These are phyloP conservation scores for Rhodeus uyekii DNA, from an alignment of 2,797 vertebrate genomes.

Conservation along the genomic window DNA sequence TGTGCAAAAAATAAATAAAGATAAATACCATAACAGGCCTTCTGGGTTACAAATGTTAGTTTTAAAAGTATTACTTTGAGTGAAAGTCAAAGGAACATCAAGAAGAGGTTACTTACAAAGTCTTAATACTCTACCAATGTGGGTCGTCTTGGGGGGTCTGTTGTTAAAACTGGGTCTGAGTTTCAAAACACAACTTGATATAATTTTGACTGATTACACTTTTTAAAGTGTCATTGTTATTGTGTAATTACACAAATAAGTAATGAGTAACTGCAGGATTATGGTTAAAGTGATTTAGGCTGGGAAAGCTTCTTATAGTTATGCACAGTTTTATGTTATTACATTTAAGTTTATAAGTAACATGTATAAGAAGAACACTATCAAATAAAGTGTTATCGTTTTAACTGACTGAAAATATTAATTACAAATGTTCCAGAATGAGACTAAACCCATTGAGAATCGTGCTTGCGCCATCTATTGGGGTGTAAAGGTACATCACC, in stretches of 20 bases:
- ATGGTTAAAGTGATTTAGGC: neutral
- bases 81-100: neutral
- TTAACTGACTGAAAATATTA: neutral
- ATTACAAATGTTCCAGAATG: neutral
- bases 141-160: neutral
- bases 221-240: neutral
- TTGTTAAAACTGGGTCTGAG: neutral
- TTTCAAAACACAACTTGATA: neutral
- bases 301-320: neutral
- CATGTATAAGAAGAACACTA: neutral
- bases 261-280: neutral
- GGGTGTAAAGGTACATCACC: neutral
- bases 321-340: neutral
- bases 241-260: neutral
- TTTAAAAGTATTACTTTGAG: neutral
- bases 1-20: neutral
- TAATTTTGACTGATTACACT: neutral
- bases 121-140: neutral
- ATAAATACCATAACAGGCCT: neutral
- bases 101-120: neutral
- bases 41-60: neutral
- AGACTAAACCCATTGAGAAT: slow-evolving; percentile 4
- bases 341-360: neutral
- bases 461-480: slow-evolving; percentile 43
- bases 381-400: neutral